phyloP scores from a whole-genome alignment of 2,797 vertebrate genomes.

The Myotis findleyi region DNA sequence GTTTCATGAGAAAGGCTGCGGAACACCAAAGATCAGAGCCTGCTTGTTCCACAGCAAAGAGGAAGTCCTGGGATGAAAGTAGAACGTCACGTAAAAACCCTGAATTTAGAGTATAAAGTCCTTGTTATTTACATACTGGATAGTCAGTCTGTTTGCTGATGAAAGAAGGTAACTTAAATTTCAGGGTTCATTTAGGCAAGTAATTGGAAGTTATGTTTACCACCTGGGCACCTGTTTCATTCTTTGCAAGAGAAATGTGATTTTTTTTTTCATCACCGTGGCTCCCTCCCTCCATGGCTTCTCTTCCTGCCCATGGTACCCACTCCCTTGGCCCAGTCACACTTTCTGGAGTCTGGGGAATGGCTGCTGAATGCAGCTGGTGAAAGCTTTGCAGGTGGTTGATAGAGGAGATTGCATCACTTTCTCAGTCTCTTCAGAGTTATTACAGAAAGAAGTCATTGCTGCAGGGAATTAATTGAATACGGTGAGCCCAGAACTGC shows the following conservation, averaged over 20 bases:
- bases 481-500: slow-evolving; percentile 69
- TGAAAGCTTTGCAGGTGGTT: slow-evolving; percentile 80
- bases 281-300: background rate
- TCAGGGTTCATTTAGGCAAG: slow-evolving; percentile 49
- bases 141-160: background rate
- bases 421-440: slow-evolving; percentile 81
- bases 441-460: slow-evolving; percentile 49
- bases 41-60: background rate
- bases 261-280: background rate
- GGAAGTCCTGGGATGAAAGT: background rate
- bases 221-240: slow-evolving; percentile 44
- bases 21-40: background rate
- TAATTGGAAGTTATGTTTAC: slow-evolving; percentile 57
- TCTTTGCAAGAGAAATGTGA: slow-evolving; percentile 40
- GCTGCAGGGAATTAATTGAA: slow-evolving; percentile 75
- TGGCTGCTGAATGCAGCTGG: slow-evolving; percentile 51
- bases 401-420: slow-evolving; percentile 83
- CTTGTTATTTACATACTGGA: background rate
- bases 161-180: background rate
- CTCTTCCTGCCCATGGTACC: slow-evolving; percentile 20
- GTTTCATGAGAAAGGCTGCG: background rate
- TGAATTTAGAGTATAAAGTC: background rate
- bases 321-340: background rate
- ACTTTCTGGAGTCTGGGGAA: slow-evolving; percentile 58
- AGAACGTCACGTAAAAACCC: background rate